Evolutionary conservation across 2,888 invertebrate genomes (phyloP).

Genomic region (Himalopsyche kuldschensis): DNA sequence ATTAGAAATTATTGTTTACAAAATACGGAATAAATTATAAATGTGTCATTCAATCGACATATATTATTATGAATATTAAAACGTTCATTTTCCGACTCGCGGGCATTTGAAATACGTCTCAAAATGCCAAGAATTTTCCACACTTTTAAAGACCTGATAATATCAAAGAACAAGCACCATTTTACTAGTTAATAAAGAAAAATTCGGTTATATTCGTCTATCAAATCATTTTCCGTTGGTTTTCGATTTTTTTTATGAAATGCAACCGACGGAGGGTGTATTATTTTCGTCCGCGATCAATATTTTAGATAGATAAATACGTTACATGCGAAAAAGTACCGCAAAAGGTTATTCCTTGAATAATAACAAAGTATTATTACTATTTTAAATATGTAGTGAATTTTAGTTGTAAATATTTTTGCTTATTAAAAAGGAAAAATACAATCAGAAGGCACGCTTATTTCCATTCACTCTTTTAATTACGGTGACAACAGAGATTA

Average conservation of each 20-base stretch:
- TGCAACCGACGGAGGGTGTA: neutral
- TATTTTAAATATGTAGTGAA: neutral
- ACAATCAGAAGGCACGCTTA: constrained; percentile 39
- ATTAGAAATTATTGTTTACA: neutral
- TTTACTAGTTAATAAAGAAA: neutral
- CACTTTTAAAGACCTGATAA: neutral
- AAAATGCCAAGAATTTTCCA: neutral
- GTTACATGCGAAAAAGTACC: neutral
- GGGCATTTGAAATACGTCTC: neutral
- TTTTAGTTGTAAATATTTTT: neutral
- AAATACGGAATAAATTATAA: constrained; percentile 5
- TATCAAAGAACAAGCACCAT: neutral
- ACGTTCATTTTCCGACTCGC: neutral
- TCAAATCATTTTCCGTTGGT: neutral
- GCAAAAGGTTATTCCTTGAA: neutral
- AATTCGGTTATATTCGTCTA: neutral
- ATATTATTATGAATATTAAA: constrained; percentile 21
- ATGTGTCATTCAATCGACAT: constrained; percentile 16
- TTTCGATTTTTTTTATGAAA: neutral
- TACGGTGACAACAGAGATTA: constrained; percentile 26
- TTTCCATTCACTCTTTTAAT: constrained; percentile 33
- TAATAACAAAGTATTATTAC: neutral
- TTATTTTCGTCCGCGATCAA: neutral
- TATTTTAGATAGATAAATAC: neutral
- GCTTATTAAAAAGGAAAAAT: constrained; percentile 25